These are phyloP conservation scores for Enteromius radiatus DNA, from an alignment of 2,797 vertebrate genomes.

Conservation along the genomic window DNA sequence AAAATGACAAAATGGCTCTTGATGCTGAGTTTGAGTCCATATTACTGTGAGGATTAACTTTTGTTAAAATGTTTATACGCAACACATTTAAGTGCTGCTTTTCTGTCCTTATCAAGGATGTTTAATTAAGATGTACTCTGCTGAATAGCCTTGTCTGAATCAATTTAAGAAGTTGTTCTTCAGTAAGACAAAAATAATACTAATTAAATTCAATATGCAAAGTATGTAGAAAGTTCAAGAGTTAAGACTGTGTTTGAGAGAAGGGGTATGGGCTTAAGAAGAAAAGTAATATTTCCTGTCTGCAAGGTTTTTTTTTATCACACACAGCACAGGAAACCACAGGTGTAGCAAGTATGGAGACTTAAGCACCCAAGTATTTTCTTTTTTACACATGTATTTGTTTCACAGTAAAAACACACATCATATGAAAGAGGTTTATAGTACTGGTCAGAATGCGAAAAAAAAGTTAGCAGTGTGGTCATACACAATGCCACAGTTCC, in stretches of 20 bases:
- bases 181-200: neutral
- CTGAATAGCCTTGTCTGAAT: neutral
- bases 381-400: neutral
- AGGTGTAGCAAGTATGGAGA: slow-evolving; percentile 15
- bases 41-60: no score
- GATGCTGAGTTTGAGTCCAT: no score
- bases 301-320: neutral
- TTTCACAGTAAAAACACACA: neutral
- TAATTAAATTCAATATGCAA: neutral
- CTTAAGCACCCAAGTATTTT: neutral
- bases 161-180: neutral
- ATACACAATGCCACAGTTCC: neutral
- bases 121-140: no score
- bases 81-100: no score
- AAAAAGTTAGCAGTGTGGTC: neutral
- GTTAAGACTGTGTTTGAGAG: slow-evolving; percentile 17
- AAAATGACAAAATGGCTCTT: no score
- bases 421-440: neutral
- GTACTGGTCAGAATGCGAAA: neutral
- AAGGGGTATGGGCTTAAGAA: slow-evolving; percentile 12
- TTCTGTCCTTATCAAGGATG: no score
- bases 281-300: slow-evolving; percentile 36
- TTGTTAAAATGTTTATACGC: no score
- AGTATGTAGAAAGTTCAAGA: neutral
- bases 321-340: slow-evolving; percentile 47